phyloP scores from a whole-genome alignment of 2,113 vertebrate genomes.

The Petrocephalus zakoni region DNA sequence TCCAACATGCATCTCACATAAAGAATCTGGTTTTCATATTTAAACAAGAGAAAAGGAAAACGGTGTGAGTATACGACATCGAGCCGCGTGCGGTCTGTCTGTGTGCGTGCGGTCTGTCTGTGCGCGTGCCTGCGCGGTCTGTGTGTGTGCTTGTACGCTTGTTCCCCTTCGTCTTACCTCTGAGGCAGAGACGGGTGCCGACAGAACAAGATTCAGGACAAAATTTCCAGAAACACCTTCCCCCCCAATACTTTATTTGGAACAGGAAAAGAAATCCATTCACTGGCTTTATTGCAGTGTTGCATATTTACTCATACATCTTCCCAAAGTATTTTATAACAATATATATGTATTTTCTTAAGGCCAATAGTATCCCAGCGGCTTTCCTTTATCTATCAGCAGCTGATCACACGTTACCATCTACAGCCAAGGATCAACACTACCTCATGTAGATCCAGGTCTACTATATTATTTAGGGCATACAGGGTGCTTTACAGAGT shows the following conservation, averaged over 20 bases:
- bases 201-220: constrained; percentile 4
- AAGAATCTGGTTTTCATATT: constrained; percentile 4
- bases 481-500: background rate
- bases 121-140: background rate
- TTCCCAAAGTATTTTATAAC: constrained; percentile 48
- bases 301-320: constrained; percentile 55
- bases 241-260: constrained; percentile 51
- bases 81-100: background rate
- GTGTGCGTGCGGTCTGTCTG: background rate
- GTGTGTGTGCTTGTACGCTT: background rate
- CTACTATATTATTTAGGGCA: background rate
- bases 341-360: constrained; percentile 39
- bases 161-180: background rate
- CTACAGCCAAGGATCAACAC: background rate
- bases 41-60: background rate
- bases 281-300: constrained; percentile 58
- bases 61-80: background rate
- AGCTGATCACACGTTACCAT: background rate
- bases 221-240: constrained; percentile 27
- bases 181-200: background rate
- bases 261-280: constrained; percentile 45
- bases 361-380: constrained; percentile 50
- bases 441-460: background rate
- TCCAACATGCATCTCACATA: background rate
- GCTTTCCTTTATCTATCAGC: constrained; percentile 28